Evolutionary conservation across 2,113 vertebrate species (phyloP).

Genomic region (Labeo catla): DNA sequence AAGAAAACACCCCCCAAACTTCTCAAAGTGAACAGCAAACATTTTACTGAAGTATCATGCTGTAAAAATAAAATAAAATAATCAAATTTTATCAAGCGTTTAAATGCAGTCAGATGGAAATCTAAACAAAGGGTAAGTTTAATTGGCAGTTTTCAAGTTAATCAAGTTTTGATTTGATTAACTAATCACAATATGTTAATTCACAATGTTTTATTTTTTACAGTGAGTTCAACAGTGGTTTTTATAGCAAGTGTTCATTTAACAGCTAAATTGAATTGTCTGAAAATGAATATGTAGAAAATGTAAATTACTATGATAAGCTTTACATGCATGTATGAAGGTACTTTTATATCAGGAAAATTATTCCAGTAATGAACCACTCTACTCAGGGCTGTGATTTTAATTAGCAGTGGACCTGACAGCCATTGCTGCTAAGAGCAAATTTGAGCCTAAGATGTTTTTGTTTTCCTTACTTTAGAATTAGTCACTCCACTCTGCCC

Average conservation of each 20-base stretch:
- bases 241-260: not conserved
- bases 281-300: not conserved
- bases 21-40: not conserved
- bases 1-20: not conserved
- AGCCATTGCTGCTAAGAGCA: not conserved
- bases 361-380: not conserved
- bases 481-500: slow-evolving; percentile 19
- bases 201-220: not conserved
- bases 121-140: not conserved
- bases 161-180: not conserved
- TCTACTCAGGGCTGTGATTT: slow-evolving; percentile 39
- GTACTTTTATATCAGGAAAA: not conserved
- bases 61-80: not conserved
- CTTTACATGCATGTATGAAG: not conserved
- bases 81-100: not conserved
- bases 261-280: not conserved
- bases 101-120: not conserved
- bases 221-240: not conserved
- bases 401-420: not conserved
- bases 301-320: not conserved
- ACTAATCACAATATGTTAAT: not conserved
- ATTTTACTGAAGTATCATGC: not conserved
- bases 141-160: too few species aligned
- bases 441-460: slow-evolving; percentile 21
- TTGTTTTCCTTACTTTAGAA: slow-evolving; percentile 7